Evolutionary conservation across 2,113 vertebrate species (phyloP), one percentile per base, ranked within the genome.

Genomic region (Scolopax mira): DNA sequence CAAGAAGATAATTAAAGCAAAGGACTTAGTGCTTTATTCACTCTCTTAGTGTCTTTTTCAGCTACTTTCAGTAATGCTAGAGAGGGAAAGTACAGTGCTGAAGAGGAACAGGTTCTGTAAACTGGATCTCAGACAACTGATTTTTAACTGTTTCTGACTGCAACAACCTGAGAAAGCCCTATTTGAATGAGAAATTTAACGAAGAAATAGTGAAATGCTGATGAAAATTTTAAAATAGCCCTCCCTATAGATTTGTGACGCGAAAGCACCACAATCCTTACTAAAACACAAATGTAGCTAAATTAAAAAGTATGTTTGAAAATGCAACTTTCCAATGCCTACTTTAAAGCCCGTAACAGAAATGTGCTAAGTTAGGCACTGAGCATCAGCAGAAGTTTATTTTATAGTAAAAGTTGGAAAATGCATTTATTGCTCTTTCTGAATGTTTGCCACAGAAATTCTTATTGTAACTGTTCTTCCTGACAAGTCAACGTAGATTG

Each of bases 241-340:
- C 33, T 77, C 69, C 54, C 57, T 54, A 23, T 2, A 77, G 10
- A 64, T 52, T 52, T 70, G 24, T 61, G 22, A 61, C 15, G 25
- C 1, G 10, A 49, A 77, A 78, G 28, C 39, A 12, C 23, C 31
- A 51, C 14, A 22, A 8, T 35, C 24, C 46, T 55, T 31, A 48
- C 24, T 33, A 46, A 75, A 64, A 18, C 3, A 24, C 10, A 64
- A 58, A 18, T 1, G 44, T 0, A n/a, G 37, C 16, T 57, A 33
- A 55, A 77, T 69, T 25, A 37, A 92, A 86, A 87, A 7, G 8
- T 7, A 10, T 62, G 18, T 27, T 51, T 67, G 28, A 23, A 91
- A 89, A 35, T 18, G 24, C 35, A 72, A 27, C 17, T 48, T 80
- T 25, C 28, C 46, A 84, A 21, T 41, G 60, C 55, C 46, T 62